These are phyloP conservation scores for Tachystola acroxantha DNA, from an alignment of 2,888 invertebrate species.

Conservation along the genomic window DNA sequence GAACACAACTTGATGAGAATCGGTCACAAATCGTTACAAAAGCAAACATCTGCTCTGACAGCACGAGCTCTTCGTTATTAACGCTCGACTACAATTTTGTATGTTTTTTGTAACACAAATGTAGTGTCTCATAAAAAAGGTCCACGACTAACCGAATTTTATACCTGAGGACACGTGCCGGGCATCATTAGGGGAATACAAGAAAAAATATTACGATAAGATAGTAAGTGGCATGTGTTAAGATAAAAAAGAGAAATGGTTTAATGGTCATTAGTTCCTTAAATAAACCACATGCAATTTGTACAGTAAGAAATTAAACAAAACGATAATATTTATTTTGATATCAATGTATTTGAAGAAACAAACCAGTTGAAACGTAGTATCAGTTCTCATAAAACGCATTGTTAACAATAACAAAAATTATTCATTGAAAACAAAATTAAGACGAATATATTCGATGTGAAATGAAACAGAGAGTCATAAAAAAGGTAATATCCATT, in stretches of 20 bases:
- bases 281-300: conserved; percentile 9
- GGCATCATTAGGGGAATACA: conserved; percentile 22
- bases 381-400: conserved; percentile 1
- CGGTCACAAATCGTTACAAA: no score
- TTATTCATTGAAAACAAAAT: conserved; percentile 3
- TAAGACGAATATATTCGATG: conserved; percentile 19
- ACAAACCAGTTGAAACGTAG: neutral
- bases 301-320: neutral
- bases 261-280: neutral
- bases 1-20: no score
- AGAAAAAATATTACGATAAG: conserved; percentile 28
- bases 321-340: conserved; percentile 2
- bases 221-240: conserved; percentile 25
- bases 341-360: neutral
- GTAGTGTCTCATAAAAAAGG: conserved; percentile 16
- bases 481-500: conserved; percentile 46
- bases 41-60: conserved; percentile 38
- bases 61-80: conserved; percentile 23
- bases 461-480: conserved; percentile 31
- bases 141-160: conserved; percentile 31
- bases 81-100: conserved; percentile 3
- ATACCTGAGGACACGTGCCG: conserved; percentile 46
- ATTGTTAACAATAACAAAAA: neutral
- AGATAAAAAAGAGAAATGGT: conserved; percentile 17
- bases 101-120: no score